These are phyloP conservation scores for Dipodomys merriami DNA, from an alignment of 2,113 vertebrate species.

Conservation along the genomic window DNA sequence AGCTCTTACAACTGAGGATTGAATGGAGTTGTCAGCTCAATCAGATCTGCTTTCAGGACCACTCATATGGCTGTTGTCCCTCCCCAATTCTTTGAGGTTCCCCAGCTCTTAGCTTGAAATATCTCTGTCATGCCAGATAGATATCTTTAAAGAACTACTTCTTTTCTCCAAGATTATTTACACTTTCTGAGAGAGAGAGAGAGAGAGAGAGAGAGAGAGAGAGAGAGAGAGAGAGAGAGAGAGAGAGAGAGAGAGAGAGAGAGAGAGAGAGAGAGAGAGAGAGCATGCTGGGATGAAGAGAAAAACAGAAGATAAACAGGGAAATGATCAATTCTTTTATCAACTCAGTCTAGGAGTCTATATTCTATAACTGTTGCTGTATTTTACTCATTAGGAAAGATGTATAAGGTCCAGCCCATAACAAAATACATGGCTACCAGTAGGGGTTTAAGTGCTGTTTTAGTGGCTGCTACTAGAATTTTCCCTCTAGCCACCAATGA, in stretches of 20 bases:
- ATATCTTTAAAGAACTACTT: neutral
- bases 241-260: no score
- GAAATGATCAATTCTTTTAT: neutral
- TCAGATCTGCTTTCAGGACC: neutral
- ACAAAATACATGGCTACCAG: neutral
- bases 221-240: neutral
- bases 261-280: neutral
- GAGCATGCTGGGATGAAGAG: neutral
- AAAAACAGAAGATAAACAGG: neutral
- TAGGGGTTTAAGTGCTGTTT: neutral
- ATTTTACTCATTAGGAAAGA: conserved; percentile 31
- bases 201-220: no score
- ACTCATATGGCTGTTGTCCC: neutral
- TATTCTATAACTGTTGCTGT: neutral
- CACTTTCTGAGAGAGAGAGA: no score
- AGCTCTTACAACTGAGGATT: neutral
- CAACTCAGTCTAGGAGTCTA: neutral
- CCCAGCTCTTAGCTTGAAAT: neutral
- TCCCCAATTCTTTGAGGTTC: neutral
- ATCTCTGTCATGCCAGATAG: neutral
- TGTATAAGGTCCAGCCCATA: neutral
- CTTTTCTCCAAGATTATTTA: neutral
- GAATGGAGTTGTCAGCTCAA: neutral
- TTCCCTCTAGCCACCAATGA: neutral
- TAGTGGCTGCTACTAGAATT: neutral